Conservation (phyloP, 2,797 vertebrate species). For the Bradypodion ventrale region DNA sequence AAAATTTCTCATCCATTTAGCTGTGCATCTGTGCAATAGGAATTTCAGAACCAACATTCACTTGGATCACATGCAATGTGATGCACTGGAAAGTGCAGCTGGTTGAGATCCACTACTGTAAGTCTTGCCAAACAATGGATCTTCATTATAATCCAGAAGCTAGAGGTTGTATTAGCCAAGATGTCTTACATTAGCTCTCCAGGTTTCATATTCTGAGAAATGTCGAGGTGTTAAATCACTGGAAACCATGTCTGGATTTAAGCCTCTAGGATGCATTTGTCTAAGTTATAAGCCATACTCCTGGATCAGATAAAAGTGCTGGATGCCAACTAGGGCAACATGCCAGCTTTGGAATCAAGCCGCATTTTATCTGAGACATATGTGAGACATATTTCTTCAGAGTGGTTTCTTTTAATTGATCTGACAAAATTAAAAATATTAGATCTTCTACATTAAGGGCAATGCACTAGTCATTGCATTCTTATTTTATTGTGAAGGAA, state of each 20-base stretch:
- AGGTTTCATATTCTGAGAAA: conserved; percentile 78
- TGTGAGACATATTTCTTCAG: conserved; percentile 64
- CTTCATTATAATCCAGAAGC: conserved; percentile 43
- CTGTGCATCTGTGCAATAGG: neutral
- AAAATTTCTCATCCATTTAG: neutral
- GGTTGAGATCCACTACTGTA: neutral
- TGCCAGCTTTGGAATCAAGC: conserved; percentile 76
- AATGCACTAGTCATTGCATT: conserved; percentile 68
- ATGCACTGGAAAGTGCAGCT: too few relatives aligned
- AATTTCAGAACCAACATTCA: neutral
- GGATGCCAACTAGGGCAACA: conserved; percentile 73
- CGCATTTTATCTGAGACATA: conserved; percentile 67
- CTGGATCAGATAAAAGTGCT: conserved; percentile 70
- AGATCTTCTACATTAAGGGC: conserved; percentile 71
- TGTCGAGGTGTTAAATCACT: conserved; percentile 77
- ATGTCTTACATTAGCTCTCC: conserved; percentile 66
- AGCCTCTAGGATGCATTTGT: conserved; percentile 80
- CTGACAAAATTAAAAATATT: conserved; percentile 78
- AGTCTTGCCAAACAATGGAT: neutral
- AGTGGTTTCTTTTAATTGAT: conserved; percentile 78
- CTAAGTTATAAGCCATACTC: conserved; percentile 79
- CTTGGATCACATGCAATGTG: too few relatives aligned
- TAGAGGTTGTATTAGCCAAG: conserved; percentile 56
- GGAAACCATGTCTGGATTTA: conserved; percentile 73
- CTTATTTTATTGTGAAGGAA: conserved; percentile 72